Evolutionary conservation across 2,888 invertebrate species (phyloP).

Genomic region (Dolomedes plantarius): DNA sequence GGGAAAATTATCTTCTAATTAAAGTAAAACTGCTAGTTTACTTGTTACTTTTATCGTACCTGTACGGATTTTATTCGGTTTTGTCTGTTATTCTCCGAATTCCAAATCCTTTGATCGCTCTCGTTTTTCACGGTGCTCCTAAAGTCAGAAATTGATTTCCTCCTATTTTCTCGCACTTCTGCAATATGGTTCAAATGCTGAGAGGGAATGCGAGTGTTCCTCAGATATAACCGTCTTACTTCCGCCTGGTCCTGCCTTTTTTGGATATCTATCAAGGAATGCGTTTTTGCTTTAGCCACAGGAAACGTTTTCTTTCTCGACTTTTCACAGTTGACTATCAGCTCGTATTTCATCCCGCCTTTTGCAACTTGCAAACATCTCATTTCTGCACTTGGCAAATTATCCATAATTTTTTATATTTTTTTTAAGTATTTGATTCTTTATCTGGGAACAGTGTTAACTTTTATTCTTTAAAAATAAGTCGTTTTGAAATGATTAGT

Average conservation of each 20-base stretch:
- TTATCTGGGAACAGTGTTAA: too few species aligned
- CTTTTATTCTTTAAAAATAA: too few species aligned
- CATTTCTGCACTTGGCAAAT: background rate
- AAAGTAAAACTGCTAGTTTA: too few species aligned
- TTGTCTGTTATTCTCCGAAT: background rate
- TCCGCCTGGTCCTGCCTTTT: slow-evolving; percentile 6
- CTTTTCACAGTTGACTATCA: background rate
- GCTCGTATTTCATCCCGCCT: background rate
- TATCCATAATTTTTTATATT: background rate
- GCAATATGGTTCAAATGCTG: slow-evolving; percentile 12
- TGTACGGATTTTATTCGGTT: background rate
- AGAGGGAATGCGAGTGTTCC: background rate
- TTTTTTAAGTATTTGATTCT: too few species aligned
- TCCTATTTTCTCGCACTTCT: background rate
- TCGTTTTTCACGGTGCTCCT: background rate
- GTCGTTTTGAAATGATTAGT: too few species aligned
- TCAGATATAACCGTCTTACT: background rate
- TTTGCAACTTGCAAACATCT: background rate
- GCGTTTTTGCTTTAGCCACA: background rate
- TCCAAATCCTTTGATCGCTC: background rate
- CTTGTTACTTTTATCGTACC: too few species aligned
- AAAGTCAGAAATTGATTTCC: background rate
- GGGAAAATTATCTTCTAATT: too few species aligned
- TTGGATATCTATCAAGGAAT: background rate
- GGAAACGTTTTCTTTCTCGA: background rate